Base-by-base conservation (phyloP, 2,113 vertebrate species). In the Lycocorax pyrrhopterus region DNA sequence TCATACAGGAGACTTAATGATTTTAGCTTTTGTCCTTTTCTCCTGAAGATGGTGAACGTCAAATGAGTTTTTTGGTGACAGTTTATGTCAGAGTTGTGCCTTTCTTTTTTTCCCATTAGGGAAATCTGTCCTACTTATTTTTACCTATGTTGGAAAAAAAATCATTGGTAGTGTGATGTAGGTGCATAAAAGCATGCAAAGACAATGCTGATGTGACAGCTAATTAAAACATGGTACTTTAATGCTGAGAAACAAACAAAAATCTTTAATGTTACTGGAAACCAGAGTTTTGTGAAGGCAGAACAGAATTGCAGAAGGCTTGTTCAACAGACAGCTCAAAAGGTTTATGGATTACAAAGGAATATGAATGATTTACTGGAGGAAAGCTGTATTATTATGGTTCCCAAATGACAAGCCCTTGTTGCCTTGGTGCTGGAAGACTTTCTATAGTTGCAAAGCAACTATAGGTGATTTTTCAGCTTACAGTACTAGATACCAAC, bases 171-270 rank as follows among this genome's bases (percentile, higher is more conserved):
- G 16, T 86, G 52, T 84, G 89, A 82, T 86, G 35, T 64, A 27
- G 43, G 52, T 41, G 35, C 52, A 90, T 78, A 67, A 95, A 93
- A 72, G 33, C 39, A n/a, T 35, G 12, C 64, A 37, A 81, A 93
- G 76, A 74, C 52, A 88, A 27, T 87, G 44, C 56, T 90, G 68
- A 19, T 75, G 29, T 94, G 90, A 96, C 88, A 93, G 79, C 83
- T 96, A 90, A 93, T 96, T 96, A 93, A 93, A 92, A 19, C 23
- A 56, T 84, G 64, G 49, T 86, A 19, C 49, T 94, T 88, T 30
- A 88, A n/a, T 71, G 64, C 52, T 78, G 37, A 82, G 73, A 89
- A 84, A 56, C 43, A 90, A 93, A 67, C 46, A 77, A 41, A 84
- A 66, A 52, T 52, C 68, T 96, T 91, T 33, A 68, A 74, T 71